A percentile compares a stretch with the other conserved stretches of the same genome.
Conservation (phyloP, 37 sponge, comb jelly and placozoan species). For the Diacarnus erythraeanus region DNA sequence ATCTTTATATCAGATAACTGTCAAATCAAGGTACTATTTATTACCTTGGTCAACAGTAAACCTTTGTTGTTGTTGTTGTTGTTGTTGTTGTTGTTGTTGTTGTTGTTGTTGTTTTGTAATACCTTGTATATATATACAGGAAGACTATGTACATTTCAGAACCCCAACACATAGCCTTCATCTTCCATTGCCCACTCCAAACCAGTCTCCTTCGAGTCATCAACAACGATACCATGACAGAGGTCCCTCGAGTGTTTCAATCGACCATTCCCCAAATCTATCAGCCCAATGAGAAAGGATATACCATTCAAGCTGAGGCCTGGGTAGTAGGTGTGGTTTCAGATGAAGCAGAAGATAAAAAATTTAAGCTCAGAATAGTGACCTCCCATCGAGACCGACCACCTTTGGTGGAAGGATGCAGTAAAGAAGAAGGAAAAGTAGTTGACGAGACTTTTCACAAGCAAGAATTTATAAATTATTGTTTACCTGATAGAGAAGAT, state of each 20-base stretch:
- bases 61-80: no score
- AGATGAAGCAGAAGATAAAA: slow-evolving; percentile 41
- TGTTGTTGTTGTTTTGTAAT: no score
- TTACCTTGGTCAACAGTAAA: no score
- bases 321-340: slow-evolving; percentile 24
- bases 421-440: slow-evolving; percentile 12
- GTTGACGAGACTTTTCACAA: slow-evolving; percentile 38
- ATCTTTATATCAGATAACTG: no score
- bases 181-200: slow-evolving; percentile 22
- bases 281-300: slow-evolving; percentile 70
- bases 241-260: slow-evolving; percentile 73
- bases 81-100: no score
- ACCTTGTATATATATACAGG: no score
- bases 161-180: slow-evolving; percentile 27
- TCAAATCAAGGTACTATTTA: no score
- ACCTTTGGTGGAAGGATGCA: not conserved
- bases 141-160: slow-evolving; percentile 33
- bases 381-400: slow-evolving; percentile 47
- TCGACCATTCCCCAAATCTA: slow-evolving; percentile 56
- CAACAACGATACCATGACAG: slow-evolving; percentile 82
- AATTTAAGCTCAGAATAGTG: slow-evolving; percentile 43
- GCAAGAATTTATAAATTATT: slow-evolving; percentile 76
- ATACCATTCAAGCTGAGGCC: slow-evolving; percentile 74
- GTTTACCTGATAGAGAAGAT: slow-evolving; percentile 82
- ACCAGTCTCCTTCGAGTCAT: slow-evolving; percentile 68